phyloP scores from a whole-genome alignment of 2,888 invertebrate genomes.

The Mechanitis messenoides region DNA sequence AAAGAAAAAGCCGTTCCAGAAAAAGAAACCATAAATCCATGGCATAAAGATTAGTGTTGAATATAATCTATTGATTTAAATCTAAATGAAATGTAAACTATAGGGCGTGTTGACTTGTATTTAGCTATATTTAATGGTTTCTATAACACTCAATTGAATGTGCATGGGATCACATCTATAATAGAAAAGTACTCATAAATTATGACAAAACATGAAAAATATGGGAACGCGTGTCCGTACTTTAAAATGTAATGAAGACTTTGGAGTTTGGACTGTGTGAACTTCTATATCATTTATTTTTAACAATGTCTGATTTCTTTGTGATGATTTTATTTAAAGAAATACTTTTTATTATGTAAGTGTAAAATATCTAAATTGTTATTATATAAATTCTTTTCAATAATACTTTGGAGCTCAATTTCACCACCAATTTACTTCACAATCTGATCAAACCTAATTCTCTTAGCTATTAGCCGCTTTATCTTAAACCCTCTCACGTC shows the following conservation, averaged over 20 bases:
- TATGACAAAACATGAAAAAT: conserved; percentile 51
- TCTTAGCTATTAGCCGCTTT: conserved; percentile 35
- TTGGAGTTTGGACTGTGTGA: conserved; percentile 28
- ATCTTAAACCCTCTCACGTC: conserved; percentile 42
- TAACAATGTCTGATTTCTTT: background rate
- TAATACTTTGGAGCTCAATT: conserved; percentile 8
- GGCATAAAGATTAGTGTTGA: conserved; percentile 30
- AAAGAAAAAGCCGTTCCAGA: conserved; percentile 20
- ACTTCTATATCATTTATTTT: conserved; percentile 24
- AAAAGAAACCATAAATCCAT: background rate
- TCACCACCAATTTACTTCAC: conserved; percentile 12
- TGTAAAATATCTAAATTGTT: background rate
- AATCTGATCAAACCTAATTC: conserved; percentile 31
- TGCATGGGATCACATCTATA: conserved; percentile 53
- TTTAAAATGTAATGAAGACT: conserved; percentile 42
- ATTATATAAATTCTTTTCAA: too few relatives aligned
- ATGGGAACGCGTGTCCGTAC: conserved; percentile 42
- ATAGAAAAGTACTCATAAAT: conserved; percentile 47
- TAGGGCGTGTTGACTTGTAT: conserved; percentile 60
- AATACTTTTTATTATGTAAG: background rate
- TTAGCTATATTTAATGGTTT: conserved; percentile 68
- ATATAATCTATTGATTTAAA: conserved; percentile 35
- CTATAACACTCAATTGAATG: conserved; percentile 70
- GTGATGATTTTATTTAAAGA: background rate
- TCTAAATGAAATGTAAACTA: conserved; percentile 61